phyloP scores from a whole-genome alignment of 2,113 vertebrate species.

The Lampris incognitus region DNA sequence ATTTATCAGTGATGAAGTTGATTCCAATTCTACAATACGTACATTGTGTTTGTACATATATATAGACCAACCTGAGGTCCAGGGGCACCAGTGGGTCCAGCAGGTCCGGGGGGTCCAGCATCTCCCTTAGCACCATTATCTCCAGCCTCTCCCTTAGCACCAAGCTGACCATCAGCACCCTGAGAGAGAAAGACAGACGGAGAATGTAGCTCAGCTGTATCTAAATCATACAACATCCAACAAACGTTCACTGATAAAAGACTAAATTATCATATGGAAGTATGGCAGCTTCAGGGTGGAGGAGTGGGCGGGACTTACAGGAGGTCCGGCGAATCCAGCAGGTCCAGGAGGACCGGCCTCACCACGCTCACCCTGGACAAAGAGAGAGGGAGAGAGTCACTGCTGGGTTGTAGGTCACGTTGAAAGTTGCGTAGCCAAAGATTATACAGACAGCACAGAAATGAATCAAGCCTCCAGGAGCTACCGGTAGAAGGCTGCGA shows the following conservation, averaged over 20 bases:
- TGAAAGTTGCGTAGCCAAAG: too few relatives aligned
- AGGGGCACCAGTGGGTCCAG: slow-evolving; percentile 88
- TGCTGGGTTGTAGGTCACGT: too few relatives aligned
- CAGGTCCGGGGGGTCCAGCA: slow-evolving; percentile 90
- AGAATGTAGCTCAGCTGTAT: not conserved
- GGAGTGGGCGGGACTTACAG: slow-evolving; percentile 83
- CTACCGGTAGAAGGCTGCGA: too few relatives aligned
- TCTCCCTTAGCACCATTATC: slow-evolving; percentile 95
- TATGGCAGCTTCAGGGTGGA: too few relatives aligned
- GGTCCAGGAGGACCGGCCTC: slow-evolving; percentile 93
- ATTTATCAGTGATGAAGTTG: too few relatives aligned
- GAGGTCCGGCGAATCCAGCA: slow-evolving; percentile 97
- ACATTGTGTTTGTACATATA: not conserved
- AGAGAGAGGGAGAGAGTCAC: not conserved
- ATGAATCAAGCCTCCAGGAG: too few relatives aligned
- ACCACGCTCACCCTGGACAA: slow-evolving; percentile 92
- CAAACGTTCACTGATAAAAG: too few relatives aligned
- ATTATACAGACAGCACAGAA: too few relatives aligned
- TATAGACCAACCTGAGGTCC: slow-evolving; percentile 80
- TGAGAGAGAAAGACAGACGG: slow-evolving; percentile 52
- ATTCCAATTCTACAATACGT: not conserved
- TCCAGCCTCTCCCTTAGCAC: slow-evolving; percentile 87
- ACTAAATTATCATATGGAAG: too few relatives aligned
- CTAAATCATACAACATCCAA: too few relatives aligned
- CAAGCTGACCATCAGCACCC: slow-evolving; percentile 89